phyloP scores from a whole-genome alignment of 2,113 vertebrate species.

The Numida meleagris region DNA sequence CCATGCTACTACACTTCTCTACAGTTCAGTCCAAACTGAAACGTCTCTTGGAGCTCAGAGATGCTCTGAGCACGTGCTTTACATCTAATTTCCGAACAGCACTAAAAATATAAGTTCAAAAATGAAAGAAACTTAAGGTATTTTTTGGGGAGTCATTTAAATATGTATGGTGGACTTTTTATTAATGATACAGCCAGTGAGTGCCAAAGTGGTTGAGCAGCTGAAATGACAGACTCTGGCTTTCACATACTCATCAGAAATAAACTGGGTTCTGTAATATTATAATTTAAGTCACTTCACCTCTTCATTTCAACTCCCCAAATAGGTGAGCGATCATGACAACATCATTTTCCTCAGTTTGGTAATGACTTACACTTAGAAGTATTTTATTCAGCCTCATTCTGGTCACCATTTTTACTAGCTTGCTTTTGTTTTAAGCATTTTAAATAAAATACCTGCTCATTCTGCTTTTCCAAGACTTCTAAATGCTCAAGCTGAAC shows the following conservation, averaged over 20 bases:
- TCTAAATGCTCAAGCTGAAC: conserved; percentile 94
- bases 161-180: not conserved
- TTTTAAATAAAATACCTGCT: conserved; percentile 86
- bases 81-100: not conserved
- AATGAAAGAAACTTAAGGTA: not conserved
- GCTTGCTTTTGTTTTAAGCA: not conserved
- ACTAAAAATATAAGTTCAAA: not conserved
- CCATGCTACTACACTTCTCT: not conserved
- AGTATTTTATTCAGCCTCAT: conserved; percentile 1
- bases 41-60: not conserved
- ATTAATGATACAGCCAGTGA: not conserved
- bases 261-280: not conserved
- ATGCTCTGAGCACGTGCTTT: not conserved
- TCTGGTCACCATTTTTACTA: conserved; percentile 13
- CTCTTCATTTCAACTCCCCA: not conserved
- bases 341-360: not conserved
- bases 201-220: not conserved
- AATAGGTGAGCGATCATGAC: not conserved
- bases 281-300: not conserved
- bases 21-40: not conserved
- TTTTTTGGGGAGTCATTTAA: not conserved
- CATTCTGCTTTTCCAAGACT: conserved; percentile 96
- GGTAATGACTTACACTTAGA: not conserved
- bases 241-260: not conserved
- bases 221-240: not conserved